Conservation (phyloP, 2,888 invertebrate genomes). For the Stegana nigrithorax region DNA sequence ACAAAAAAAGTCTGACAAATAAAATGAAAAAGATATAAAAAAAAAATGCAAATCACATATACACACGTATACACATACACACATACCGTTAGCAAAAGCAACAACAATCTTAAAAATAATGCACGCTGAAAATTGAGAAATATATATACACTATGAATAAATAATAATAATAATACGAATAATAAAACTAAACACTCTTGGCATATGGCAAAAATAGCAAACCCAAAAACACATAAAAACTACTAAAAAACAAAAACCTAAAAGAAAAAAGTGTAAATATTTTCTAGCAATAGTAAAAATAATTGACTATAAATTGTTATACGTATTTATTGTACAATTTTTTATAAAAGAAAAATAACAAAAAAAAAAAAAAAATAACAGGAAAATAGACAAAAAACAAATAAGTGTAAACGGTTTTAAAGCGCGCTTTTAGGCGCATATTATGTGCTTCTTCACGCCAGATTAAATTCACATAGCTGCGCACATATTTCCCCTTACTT, state of each 20-base stretch:
- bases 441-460: too few relatives aligned
- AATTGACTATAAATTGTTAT: constrained; percentile 5
- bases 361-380: background rate
- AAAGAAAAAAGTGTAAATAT: background rate
- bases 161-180: background rate
- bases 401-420: too few relatives aligned
- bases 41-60: background rate
- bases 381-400: too few relatives aligned
- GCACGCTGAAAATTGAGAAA: background rate
- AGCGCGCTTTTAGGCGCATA: too few relatives aligned
- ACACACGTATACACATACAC: constrained; percentile 30
- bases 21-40: background rate
- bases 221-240: background rate
- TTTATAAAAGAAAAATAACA: background rate
- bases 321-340: constrained; percentile 23
- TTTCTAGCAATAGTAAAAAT: background rate
- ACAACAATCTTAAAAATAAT: background rate
- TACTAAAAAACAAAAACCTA: background rate
- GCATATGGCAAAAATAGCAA: background rate
- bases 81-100: constrained; percentile 27
- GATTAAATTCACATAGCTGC: too few relatives aligned
- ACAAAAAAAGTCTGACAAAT: constrained; percentile 53
- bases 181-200: background rate
- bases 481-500: too few relatives aligned
- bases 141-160: background rate